These are phyloP conservation scores for Echinometra lucunter DNA, from an alignment of 53 echinoderm and acorn worm species.

Conservation along the genomic window DNA sequence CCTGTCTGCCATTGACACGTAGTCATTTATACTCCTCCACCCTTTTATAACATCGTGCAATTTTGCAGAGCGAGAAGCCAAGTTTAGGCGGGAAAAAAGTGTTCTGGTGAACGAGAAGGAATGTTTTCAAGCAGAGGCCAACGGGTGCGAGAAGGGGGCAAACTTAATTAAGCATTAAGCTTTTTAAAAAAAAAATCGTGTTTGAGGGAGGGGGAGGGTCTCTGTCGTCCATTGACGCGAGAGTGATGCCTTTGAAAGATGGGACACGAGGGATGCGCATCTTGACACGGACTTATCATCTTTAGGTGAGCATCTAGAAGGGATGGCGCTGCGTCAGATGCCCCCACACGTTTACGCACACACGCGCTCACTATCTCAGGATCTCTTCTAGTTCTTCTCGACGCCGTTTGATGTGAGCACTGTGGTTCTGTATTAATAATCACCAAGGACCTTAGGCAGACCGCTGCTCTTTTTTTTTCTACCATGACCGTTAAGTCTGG, in stretches of 20 bases:
- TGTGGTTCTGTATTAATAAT: slow-evolving; percentile 9
- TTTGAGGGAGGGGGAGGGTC: neutral
- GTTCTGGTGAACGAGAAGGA: neutral
- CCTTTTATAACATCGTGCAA: neutral
- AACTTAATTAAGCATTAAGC: slow-evolving; percentile 30
- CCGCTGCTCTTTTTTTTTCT: neutral
- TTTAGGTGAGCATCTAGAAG: neutral
- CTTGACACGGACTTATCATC: slow-evolving; percentile 35
- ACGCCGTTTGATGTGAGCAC: neutral
- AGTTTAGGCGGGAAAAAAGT: neutral
- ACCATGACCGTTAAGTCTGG: neutral
- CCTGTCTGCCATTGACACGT: neutral
- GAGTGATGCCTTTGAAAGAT: neutral
- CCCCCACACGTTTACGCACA: slow-evolving; percentile 33
- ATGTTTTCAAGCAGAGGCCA: neutral
- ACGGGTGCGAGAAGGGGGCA: neutral
- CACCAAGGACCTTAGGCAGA: neutral
- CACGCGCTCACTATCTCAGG: slow-evolving; percentile 12
- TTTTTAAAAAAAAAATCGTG: neutral
- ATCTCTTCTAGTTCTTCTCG: neutral
- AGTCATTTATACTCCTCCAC: slow-evolving; percentile 37
- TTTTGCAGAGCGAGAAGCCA: neutral
- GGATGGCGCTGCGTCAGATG: neutral
- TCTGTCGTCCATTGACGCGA: neutral
- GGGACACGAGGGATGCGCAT: slow-evolving; percentile 2